Conservation (phyloP, 1,140 invertebrate genomes). For the Habropoda laboriosa region DNA sequence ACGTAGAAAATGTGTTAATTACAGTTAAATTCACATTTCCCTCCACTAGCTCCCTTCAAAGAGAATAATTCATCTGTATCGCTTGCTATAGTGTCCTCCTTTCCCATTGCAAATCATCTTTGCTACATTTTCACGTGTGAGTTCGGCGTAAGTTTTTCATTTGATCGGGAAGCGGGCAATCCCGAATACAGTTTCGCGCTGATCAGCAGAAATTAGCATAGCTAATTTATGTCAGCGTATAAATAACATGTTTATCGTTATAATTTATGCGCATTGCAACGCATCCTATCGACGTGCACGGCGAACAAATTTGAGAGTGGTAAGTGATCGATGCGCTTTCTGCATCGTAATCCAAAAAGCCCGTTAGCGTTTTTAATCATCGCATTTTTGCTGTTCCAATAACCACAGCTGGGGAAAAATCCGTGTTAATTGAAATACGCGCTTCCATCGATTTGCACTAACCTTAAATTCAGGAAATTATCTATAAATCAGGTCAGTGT, state of each 20-base stretch:
- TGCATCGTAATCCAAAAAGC: constrained; percentile 24
- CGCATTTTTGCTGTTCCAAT: background rate
- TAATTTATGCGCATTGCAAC: constrained; percentile 79
- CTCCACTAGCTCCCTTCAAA: too few relatives aligned
- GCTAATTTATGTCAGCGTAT: constrained; percentile 81
- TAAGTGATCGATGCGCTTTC: constrained; percentile 52
- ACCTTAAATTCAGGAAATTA: background rate
- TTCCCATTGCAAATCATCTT: too few relatives aligned
- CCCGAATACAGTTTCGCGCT: constrained; percentile 72
- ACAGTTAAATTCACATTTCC: too few relatives aligned
- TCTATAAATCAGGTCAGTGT: background rate
- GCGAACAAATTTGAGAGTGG: constrained; percentile 53
- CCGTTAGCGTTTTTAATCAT: constrained; percentile 41
- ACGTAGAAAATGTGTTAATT: too few relatives aligned
- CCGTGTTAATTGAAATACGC: background rate
- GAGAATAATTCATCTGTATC: too few relatives aligned
- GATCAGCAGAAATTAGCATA: constrained; percentile 82
- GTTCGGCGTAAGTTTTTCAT: constrained; percentile 62
- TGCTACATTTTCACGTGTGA: constrained; percentile 10
- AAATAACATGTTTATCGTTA: constrained; percentile 82
- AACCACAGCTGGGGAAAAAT: background rate
- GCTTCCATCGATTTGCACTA: background rate
- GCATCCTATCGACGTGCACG: constrained; percentile 70
- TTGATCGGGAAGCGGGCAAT: constrained; percentile 66
- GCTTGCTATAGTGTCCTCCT: background rate